Conservation (phyloP, 2,113 vertebrate genomes). For the Heterocephalus glaber region DNA sequence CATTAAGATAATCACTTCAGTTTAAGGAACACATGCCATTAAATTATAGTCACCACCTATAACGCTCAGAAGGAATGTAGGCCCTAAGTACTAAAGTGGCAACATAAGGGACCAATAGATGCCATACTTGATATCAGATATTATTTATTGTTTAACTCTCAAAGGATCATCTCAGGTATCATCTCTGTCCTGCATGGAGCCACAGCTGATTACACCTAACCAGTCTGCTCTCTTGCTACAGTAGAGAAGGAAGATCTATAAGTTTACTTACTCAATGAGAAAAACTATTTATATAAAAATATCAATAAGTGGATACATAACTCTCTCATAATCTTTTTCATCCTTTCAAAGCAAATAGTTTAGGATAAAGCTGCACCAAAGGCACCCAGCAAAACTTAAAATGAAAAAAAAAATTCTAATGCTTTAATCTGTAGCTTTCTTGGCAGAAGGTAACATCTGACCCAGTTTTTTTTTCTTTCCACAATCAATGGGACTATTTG, state of each 20-base stretch:
- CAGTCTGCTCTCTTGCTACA: not conserved
- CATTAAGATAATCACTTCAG: not conserved
- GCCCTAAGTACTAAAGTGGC: not conserved
- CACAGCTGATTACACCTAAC: not conserved
- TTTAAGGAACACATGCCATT: not conserved
- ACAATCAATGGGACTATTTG: slow-evolving; percentile 22
- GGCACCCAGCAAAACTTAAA: not conserved
- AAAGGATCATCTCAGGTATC: not conserved
- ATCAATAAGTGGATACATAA: not conserved
- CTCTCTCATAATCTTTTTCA: not conserved
- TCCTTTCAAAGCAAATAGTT: not conserved
- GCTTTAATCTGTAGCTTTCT: not conserved
- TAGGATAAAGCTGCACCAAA: not conserved
- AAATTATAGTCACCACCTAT: not conserved
- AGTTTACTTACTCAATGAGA: slow-evolving; percentile 13
- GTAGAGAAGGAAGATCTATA: not conserved
- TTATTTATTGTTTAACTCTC: not conserved
- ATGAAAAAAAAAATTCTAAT: slow-evolving; percentile 30
- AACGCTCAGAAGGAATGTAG: not conserved
- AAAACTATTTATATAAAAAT: slow-evolving; percentile 51
- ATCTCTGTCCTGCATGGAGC: not conserved
- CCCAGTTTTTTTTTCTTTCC: slow-evolving; percentile 46
- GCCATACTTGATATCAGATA: not conserved
- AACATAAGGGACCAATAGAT: not conserved
- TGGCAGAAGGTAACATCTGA: slow-evolving; percentile 30